Evolutionary conservation across 2,888 invertebrate species (phyloP).

Genomic region (Icerya purchasi): DNA sequence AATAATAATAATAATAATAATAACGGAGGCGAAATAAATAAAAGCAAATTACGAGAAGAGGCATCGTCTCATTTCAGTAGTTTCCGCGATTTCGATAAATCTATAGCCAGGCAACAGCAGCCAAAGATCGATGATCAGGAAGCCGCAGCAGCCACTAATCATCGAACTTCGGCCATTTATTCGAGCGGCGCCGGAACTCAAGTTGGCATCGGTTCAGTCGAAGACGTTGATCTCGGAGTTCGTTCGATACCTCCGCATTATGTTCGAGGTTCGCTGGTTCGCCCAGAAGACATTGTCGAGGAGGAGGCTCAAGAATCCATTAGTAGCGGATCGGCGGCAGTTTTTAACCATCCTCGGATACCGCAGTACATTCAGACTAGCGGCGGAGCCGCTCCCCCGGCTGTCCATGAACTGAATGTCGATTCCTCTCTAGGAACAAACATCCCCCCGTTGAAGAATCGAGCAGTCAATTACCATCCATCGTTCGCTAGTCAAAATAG

Average conservation of each 20-base stretch:
- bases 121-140: conserved; percentile 4
- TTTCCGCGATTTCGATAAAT: background rate
- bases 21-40: background rate
- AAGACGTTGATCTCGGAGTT: conserved; percentile 9
- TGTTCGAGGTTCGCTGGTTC: conserved; percentile 9
- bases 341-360: conserved; percentile 14
- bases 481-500: conserved; percentile 8
- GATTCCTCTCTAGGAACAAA: background rate
- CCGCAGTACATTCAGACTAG: conserved; percentile 13
- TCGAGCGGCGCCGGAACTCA: conserved; percentile 4
- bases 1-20: background rate
- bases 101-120: background rate
- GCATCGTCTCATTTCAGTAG: conserved; percentile 3
- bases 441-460: conserved; percentile 11
- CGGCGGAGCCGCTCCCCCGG: too few species aligned
- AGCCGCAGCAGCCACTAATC: background rate
- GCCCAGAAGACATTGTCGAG: conserved; percentile 6
- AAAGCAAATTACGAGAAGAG: conserved; percentile 10
- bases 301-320: conserved; percentile 16
- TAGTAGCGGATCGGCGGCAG: conserved; percentile 6
- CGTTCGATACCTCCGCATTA: conserved; percentile 1
- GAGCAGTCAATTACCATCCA: conserved; percentile 8
- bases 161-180: conserved; percentile 1
- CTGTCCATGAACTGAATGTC: conserved; percentile 6
- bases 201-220: conserved; percentile 10